A percentile compares a stretch with the other conserved stretches of the same genome.
phyloP scores from a whole-genome alignment of 2,888 invertebrate genomes.

The Anarsia innoxiella region DNA sequence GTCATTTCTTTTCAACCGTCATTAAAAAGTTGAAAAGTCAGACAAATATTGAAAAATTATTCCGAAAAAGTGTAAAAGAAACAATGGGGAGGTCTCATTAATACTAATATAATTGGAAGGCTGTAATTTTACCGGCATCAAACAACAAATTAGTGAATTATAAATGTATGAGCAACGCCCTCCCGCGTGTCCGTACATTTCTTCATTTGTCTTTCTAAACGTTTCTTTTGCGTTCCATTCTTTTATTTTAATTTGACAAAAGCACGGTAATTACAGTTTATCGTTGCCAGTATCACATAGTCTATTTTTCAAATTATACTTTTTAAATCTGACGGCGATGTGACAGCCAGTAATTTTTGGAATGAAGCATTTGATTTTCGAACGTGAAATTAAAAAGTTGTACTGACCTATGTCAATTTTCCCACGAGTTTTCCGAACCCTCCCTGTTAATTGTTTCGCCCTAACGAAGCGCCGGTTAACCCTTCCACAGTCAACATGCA shows the following conservation, averaged over 20 bases:
- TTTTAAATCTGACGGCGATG: neutral
- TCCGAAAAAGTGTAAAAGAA: constrained; percentile 37
- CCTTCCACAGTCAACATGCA: constrained; percentile 67
- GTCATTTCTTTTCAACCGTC: neutral
- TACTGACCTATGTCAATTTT: constrained; percentile 66
- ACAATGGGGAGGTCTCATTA: constrained; percentile 55
- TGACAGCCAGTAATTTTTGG: neutral
- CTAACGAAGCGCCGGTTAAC: constrained; percentile 72
- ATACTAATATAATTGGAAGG: constrained; percentile 69
- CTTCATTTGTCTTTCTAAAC: constrained; percentile 60
- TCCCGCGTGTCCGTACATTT: constrained; percentile 52
- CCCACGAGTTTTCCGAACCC: constrained; percentile 62
- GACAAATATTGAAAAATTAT: constrained; percentile 9
- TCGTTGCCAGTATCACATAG: constrained; percentile 19
- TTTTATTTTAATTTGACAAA: constrained; percentile 39
- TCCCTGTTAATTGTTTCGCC: constrained; percentile 58
- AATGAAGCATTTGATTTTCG: constrained; percentile 3
- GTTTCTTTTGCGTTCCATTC: constrained; percentile 37
- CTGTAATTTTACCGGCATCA: constrained; percentile 64
- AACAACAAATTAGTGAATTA: constrained; percentile 72
- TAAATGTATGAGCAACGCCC: constrained; percentile 65
- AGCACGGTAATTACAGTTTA: constrained; percentile 56
- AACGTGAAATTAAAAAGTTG: constrained; percentile 6
- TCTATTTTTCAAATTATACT: too few species aligned
- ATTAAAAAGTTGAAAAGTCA: constrained; percentile 3